Base-by-base conservation (phyloP, 1,140 invertebrate species). In the Piezodorus guildinii region DNA sequence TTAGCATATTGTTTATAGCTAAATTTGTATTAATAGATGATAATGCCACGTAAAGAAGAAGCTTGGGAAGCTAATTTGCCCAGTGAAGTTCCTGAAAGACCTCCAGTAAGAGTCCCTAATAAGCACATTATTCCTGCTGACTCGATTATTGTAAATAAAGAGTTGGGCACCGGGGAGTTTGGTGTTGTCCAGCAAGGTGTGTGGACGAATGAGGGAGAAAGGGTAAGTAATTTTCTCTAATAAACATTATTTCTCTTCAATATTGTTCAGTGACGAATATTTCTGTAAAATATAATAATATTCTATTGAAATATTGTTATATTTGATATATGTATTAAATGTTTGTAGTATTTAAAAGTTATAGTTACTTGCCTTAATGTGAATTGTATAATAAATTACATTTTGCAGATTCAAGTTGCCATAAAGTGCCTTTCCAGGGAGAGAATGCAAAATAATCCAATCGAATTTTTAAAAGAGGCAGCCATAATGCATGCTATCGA, bases 401-500 rank as follows among this genome's bases (percentile, higher is more conserved):
- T 62, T 65, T 71, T 72, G 64, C 71, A 89, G 86, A 87, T 94
- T 65, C 90, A 96, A 83, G 96, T 99, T 46, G 96, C 96, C 1
- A 94, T 99, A 61, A 99, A 99, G 77, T 95, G 93, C 75, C 75
- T 99, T 16, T 91, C 88, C 49, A 83, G 91, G 63, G 94, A 98
- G 70, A 80, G 91, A 56, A 91, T 98, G 88, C 90, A 94, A 69
- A 92, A 90, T 66, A 96, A 96, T 74, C 91, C 93, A 0, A 87
- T 93, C 70, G 94, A 96, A 74, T 98, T 98, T 77, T 76, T 99
- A 17, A 97, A 98, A 75, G 96, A 99, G 77, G 96, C 95, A 1
- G 91, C 91, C 5, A 95, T 97, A 49, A 98, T 98, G 94, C 94
- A 98, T 74, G 86, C 88, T 56, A 96, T 98, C 69, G 91, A 96